These are phyloP conservation scores for Rhinichthys osculus DNA, from an alignment of 2,797 vertebrate genomes.

Conservation along the genomic window DNA sequence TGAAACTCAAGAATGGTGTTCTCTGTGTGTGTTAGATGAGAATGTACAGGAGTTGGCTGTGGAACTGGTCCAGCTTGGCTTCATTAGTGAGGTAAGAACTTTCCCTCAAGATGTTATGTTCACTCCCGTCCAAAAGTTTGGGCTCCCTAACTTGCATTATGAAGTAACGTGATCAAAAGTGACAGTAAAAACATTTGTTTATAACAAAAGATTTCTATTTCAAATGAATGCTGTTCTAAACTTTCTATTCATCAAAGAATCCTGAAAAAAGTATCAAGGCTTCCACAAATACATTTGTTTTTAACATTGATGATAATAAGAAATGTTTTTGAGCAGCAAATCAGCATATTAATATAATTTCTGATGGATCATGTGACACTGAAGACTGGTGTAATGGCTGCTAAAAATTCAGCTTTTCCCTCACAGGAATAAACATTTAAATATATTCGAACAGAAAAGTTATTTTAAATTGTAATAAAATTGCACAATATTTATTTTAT, in stretches of 20 bases:
- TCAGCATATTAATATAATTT: neutral
- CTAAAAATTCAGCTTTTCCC: neutral
- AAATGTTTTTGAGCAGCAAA: neutral
- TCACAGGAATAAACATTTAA: neutral
- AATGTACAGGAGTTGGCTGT: constrained; percentile 94
- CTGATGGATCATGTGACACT: neutral
- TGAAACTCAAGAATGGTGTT: neutral
- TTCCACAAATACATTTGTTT: neutral
- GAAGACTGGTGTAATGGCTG: neutral
- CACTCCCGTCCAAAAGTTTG: neutral
- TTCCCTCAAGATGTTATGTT: neutral
- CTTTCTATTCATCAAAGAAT: neutral
- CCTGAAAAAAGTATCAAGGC: neutral
- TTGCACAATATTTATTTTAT: neutral
- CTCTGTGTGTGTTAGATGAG: constrained; percentile 82
- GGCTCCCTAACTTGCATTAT: neutral
- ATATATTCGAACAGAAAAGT: neutral
- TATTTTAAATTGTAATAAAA: neutral
- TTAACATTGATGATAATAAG: neutral
- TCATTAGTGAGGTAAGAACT: constrained; percentile 91
- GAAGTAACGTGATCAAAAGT: neutral
- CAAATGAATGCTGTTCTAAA: neutral
- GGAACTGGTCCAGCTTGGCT: constrained; percentile 96
- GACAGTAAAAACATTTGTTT: neutral
- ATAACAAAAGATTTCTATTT: neutral